Evolutionary conservation across 2,797 vertebrate genomes (phyloP).

Genomic region (Decapterus maruadsi): DNA sequence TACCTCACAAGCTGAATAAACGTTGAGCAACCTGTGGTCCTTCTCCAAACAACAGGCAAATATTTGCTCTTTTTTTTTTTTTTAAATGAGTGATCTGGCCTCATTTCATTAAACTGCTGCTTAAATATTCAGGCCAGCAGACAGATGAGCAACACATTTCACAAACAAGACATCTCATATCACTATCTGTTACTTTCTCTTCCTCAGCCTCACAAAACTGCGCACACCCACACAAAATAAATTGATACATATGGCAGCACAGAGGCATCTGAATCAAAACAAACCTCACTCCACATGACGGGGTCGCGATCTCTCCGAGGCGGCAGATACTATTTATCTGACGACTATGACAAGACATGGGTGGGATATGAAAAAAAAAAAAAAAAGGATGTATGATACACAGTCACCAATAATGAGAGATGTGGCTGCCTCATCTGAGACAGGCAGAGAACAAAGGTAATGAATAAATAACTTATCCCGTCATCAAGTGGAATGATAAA

Average conservation of each 20-base stretch:
- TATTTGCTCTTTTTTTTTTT: slow-evolving; percentile 40
- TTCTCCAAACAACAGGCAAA: slow-evolving; percentile 36
- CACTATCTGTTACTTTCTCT: slow-evolving; percentile 24
- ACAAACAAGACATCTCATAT: slow-evolving; percentile 45
- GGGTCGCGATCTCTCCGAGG: slow-evolving; percentile 52
- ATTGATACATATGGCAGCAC: slow-evolving; percentile 46
- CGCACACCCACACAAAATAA: slow-evolving; percentile 50
- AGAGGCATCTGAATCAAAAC: slow-evolving; percentile 61
- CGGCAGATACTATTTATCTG: slow-evolving; percentile 57
- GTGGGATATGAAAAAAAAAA: slow-evolving; percentile 25
- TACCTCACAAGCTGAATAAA: neutral
- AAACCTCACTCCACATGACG: slow-evolving; percentile 53
- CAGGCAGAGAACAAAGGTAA: slow-evolving; percentile 66
- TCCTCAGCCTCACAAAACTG: slow-evolving; percentile 9
- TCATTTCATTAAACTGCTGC: slow-evolving; percentile 57
- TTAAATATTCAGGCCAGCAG: slow-evolving; percentile 48
- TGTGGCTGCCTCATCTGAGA: slow-evolving; percentile 60
- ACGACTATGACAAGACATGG: slow-evolving; percentile 54
- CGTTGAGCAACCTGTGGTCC: neutral
- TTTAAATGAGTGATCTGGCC: slow-evolving; percentile 43
- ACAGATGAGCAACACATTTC: slow-evolving; percentile 59
- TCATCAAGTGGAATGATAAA: slow-evolving; percentile 77
- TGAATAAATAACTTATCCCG: slow-evolving; percentile 76
- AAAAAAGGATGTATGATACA: slow-evolving; percentile 40
- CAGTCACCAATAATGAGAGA: slow-evolving; percentile 57